Evolutionary conservation across 2,888 invertebrate genomes (phyloP).

Genomic region (Formica aserva): DNA sequence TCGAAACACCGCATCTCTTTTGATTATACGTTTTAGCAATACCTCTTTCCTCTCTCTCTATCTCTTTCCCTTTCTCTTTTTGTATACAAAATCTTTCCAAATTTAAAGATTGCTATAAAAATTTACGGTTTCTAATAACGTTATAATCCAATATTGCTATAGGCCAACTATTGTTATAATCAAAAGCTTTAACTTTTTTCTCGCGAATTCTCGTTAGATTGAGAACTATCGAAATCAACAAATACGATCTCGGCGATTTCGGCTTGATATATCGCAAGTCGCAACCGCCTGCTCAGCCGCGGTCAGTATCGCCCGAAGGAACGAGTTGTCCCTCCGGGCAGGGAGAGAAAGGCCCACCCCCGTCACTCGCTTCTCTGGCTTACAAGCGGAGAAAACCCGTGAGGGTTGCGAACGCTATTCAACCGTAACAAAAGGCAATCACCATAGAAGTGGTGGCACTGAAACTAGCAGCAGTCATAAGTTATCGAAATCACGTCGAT

Average conservation of each 20-base stretch:
- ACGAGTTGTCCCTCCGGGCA: constrained; percentile 70
- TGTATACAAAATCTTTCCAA: not conserved
- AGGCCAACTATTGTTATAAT: not conserved
- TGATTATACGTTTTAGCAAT: not conserved
- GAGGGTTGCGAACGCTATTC: constrained; percentile 74
- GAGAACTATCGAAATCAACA: constrained; percentile 14
- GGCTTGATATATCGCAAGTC: constrained; percentile 54
- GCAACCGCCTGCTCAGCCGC: constrained; percentile 74
- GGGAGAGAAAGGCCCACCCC: constrained; percentile 59
- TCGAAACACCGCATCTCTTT: not conserved
- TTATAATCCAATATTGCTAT: constrained; percentile 1
- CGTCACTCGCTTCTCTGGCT: constrained; percentile 41
- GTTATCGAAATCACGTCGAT: constrained; percentile 80
- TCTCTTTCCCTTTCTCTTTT: not conserved
- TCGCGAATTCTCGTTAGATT: not conserved
- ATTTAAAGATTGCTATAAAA: not conserved
- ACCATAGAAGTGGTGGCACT: constrained; percentile 78
- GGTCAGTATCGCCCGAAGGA: constrained; percentile 75
- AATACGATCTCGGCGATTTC: constrained; percentile 40
- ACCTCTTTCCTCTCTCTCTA: not conserved
- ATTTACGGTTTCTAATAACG: not conserved
- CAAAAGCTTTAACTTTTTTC: not conserved
- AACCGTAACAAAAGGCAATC: constrained; percentile 83
- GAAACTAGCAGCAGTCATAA: constrained; percentile 78
- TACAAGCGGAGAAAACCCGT: constrained; percentile 48